These are phyloP conservation scores for Clepsis dumicolana DNA, from an alignment of 2,888 invertebrate genomes.

Conservation along the genomic window DNA sequence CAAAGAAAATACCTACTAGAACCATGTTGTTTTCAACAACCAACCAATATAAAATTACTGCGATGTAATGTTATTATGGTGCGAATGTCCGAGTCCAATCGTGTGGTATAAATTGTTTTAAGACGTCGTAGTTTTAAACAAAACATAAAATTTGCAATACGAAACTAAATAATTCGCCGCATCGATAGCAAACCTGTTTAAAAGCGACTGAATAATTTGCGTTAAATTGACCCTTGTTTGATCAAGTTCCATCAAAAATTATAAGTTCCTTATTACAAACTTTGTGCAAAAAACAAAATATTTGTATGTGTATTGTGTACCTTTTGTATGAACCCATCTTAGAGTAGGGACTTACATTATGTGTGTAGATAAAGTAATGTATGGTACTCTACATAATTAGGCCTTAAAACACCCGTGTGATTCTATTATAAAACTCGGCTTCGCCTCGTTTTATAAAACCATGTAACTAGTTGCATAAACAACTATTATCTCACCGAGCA, in stretches of 20 bases:
- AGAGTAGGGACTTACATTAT: too few species aligned
- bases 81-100: neutral
- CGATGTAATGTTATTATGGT: too few species aligned
- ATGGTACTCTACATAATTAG: too few species aligned
- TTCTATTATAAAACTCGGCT: too few species aligned
- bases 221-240: conserved; percentile 54
- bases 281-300: neutral
- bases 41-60: too few species aligned
- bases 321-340: too few species aligned
- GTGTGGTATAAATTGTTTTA: neutral
- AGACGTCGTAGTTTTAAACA: neutral
- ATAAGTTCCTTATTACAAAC: conserved; percentile 5
- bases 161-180: neutral
- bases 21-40: too few species aligned
- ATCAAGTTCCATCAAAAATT: conserved; percentile 7
- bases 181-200: conserved; percentile 3
- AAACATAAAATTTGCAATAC: neutral
- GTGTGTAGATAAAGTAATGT: too few species aligned
- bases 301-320: neutral
- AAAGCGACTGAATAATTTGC: conserved; percentile 51
- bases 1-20: too few species aligned
- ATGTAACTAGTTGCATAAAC: too few species aligned
- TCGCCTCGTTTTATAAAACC: too few species aligned
- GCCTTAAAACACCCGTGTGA: too few species aligned
- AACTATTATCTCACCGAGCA: neutral